phyloP scores from a whole-genome alignment of 2,888 invertebrate species.

The Leptopilina drosophilae region DNA sequence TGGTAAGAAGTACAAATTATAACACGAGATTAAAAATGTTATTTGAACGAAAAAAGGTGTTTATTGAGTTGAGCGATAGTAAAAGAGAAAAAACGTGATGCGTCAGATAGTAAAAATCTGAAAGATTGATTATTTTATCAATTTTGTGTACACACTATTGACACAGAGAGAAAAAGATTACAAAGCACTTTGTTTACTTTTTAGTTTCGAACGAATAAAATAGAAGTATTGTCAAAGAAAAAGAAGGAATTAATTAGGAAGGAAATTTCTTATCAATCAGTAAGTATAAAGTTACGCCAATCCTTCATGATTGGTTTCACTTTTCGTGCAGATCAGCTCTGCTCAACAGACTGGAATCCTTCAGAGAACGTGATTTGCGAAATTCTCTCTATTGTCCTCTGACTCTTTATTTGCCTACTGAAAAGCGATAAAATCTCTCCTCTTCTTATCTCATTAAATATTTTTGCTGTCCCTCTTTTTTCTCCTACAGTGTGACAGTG shows the following conservation, averaged over 20 bases:
- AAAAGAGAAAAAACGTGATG: too few relatives aligned
- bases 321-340: constrained; percentile 65
- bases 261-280: background rate
- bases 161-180: too few relatives aligned
- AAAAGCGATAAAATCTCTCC: constrained; percentile 2
- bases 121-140: too few relatives aligned
- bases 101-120: too few relatives aligned
- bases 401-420: background rate
- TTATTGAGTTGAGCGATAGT: too few relatives aligned
- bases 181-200: too few relatives aligned
- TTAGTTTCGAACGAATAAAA: too few relatives aligned
- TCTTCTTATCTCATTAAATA: background rate
- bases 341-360: constrained; percentile 67
- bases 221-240: background rate
- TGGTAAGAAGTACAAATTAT: too few relatives aligned
- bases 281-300: constrained; percentile 50
- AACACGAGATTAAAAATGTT: too few relatives aligned
- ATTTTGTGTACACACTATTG: too few relatives aligned
- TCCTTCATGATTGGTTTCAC: constrained; percentile 67
- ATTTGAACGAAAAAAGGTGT: too few relatives aligned
- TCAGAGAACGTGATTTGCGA: constrained; percentile 61
- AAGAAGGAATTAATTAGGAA: background rate
- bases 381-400: constrained; percentile 64
- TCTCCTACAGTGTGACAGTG: too few relatives aligned
- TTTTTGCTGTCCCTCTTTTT: background rate